Conservation (phyloP, 2,113 vertebrate species). For the Piaya cayana region DNA sequence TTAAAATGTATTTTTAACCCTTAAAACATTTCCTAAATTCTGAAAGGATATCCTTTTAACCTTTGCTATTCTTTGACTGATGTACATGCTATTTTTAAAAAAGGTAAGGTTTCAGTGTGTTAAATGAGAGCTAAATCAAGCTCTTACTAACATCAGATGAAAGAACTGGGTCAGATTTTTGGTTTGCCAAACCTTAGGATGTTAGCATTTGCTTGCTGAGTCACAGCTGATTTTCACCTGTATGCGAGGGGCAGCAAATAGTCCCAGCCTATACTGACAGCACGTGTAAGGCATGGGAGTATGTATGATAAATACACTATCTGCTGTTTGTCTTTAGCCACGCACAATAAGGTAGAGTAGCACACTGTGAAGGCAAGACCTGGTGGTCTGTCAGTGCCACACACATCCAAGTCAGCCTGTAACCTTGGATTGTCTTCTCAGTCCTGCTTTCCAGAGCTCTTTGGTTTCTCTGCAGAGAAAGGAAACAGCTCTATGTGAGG, state of each 20-base stretch:
- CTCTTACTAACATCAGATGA: not conserved
- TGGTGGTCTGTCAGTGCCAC: not conserved
- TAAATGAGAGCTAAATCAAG: not conserved
- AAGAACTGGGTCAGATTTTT: not conserved
- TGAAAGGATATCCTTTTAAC: not conserved
- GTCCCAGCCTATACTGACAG: not conserved
- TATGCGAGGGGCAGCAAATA: not conserved
- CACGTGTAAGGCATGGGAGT: not conserved
- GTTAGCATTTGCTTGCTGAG: not conserved
- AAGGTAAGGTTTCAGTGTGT: not conserved
- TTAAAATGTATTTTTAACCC: not conserved
- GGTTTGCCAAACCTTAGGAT: not conserved
- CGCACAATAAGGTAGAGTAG: not conserved
- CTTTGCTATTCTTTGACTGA: not conserved
- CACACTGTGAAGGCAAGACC: not conserved
- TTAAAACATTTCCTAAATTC: not conserved
- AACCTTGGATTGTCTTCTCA: not conserved
- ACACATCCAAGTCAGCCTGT: not conserved
- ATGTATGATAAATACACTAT: not conserved
- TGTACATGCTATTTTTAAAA: not conserved
- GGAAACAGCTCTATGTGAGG: not conserved
- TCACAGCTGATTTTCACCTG: not conserved
- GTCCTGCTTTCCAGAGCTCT: not conserved
- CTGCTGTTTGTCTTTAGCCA: not conserved
- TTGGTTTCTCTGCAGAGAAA: not conserved